Evolutionary conservation across 2,113 vertebrate genomes (phyloP), one percentile per base, ranked within the genome.

Genomic region (Symphodus melops): DNA sequence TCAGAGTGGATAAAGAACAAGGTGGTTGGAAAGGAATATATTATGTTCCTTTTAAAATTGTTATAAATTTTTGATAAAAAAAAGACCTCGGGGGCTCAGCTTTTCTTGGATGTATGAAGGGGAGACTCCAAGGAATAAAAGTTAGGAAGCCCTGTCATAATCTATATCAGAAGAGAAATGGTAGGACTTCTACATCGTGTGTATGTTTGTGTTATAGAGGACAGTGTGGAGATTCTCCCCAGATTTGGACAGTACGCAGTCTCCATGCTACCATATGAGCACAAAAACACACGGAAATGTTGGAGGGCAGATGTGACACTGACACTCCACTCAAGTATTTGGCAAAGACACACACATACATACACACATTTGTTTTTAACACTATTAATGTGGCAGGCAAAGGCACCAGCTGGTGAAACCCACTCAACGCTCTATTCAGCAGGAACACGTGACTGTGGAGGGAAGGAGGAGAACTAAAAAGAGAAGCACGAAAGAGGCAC

Each of bases 331-430:
- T 86, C 57, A 71, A 72, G 82, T 65, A 64, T 76, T 83, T 82
- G 81, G 77, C 82, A 82, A 71, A 72, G 20, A 68, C 72, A 83
- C 71, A 61, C 19, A 20, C 14, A 17, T 5, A 33, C 42, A 57
- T 25, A 63, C 58, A 63, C 58, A 68, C 42, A 75, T 72, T 78
- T 77, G 72, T 77, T 83, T 83, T 86, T 83, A 84, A 77, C 69
- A 63, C 75, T 68, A 80, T 86, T 88, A 80, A 75, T 90, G 85
- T 81, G 81, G 72, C 85, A 91, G 68, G 81, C 83, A 88, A 89
- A 90, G 67, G 86, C 86, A 81, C 79, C 90, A 93, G 92, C 89
- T 93, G 92, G 88, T 78, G 86, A 87, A 81, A 85, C 72, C 86
- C 85, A 90, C 90, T 91, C 89, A 84, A 74, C 73, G 66, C 28